Evolutionary conservation across 2,888 invertebrate genomes (phyloP), one percentile per base, ranked within the genome.

Genomic region (Campopleginae sp.): DNA sequence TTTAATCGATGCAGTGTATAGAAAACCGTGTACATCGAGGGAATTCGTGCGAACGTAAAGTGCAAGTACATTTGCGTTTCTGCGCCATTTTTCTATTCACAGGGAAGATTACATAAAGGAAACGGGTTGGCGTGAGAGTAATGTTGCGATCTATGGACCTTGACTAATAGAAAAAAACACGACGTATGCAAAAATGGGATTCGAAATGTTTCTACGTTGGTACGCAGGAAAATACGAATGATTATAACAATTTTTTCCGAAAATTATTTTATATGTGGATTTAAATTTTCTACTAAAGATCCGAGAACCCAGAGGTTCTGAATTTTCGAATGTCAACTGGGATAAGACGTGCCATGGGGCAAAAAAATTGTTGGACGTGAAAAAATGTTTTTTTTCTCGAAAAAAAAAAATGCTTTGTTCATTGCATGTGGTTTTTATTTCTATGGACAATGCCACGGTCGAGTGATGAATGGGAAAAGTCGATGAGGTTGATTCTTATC

Each of bases 1-100:
- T 51, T 61, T 38, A 70, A 74, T 63, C 78, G 61, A 79, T 78
- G 51, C 78, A 27, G 48, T 12, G 42, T 74, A n/a, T n/a, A 61
- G 27, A 74, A 2, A 46, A 14, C 17, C 17, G 44, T 46, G 17
- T 14, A 23, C 44, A 38, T 54, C 31, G 71, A 51, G 19, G 33
- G 54, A n/a, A 54, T 54, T 71, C 61, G 61, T 61, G 61, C 61
- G n/a, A 42, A 46, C 31, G 46, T 61, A 27, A 61, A 44, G 74
- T 74, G 46, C 68, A 23, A 46, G 31, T 46, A 14, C 27, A 46
- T 66, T 38, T 19, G 46, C 27, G 1, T 66, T 19, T 42, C n/a
- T 42, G 38, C 23, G 23, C 19, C 5, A 19, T 58, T 42, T 42
- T 54, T 54, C 51, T 2, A 23, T 58, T n/a, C n/a, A n/a, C n/a